Conservation (phyloP, 2,888 invertebrate genomes). For the Pyralis farinalis region DNA sequence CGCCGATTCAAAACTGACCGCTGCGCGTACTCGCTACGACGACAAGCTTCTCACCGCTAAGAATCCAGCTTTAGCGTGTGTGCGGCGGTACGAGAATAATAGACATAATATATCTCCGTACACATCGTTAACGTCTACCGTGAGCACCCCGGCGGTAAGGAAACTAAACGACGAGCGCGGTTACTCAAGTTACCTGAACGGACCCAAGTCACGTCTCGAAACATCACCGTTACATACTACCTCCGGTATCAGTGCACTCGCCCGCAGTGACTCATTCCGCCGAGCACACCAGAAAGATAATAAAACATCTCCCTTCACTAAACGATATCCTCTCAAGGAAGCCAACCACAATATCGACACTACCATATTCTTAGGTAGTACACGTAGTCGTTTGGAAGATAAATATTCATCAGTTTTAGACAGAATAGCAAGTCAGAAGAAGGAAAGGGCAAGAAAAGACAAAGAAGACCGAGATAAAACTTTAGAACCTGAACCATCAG, state of each 20-base stretch:
- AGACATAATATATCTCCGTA: constrained; percentile 61
- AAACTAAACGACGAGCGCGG: constrained; percentile 63
- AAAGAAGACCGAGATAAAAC: constrained; percentile 85
- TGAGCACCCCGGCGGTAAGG: constrained; percentile 37
- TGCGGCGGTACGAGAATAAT: constrained; percentile 68
- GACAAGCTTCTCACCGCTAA: constrained; percentile 61
- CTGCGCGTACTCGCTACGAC: constrained; percentile 60
- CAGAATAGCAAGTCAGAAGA: constrained; percentile 82
- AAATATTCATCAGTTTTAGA: constrained; percentile 90
- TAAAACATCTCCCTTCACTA: constrained; percentile 66
- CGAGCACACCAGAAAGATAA: constrained; percentile 66
- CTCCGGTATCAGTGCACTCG: constrained; percentile 57
- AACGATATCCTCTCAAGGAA: constrained; percentile 70
- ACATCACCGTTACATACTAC: constrained; percentile 64
- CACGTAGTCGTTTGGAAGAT: constrained; percentile 87
- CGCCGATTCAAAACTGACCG: constrained; percentile 50
- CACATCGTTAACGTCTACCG: constrained; percentile 49
- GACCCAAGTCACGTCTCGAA: constrained; percentile 56
- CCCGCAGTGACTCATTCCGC: constrained; percentile 73
- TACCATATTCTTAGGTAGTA: constrained; percentile 70
- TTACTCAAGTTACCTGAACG: constrained; percentile 64
- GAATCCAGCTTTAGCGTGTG: constrained; percentile 54
- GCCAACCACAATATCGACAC: constrained; percentile 68
- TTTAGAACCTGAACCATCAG: constrained; percentile 81
- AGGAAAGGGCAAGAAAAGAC: constrained; percentile 71